Conservation (phyloP, 2,113 vertebrate species). For the Perca flavescens region DNA sequence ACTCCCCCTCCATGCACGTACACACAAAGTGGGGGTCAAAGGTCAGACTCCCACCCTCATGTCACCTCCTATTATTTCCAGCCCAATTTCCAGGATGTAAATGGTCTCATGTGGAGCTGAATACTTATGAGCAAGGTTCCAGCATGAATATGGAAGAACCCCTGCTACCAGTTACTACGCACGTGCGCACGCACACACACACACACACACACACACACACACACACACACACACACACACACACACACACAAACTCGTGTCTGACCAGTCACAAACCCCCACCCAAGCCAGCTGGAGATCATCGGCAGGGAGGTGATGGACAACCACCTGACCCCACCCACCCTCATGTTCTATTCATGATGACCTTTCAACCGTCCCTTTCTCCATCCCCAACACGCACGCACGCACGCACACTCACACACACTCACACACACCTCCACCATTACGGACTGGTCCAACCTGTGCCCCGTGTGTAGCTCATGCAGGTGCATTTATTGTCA, state of each 20-base stretch:
- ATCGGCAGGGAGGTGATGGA: slow-evolving; percentile 69
- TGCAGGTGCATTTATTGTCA: slow-evolving; percentile 37
- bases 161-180: neutral
- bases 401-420: neutral
- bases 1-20: slow-evolving; percentile 4
- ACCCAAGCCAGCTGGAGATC: slow-evolving; percentile 73
- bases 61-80: slow-evolving; percentile 62
- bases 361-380: slow-evolving; percentile 77
- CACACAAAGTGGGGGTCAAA: slow-evolving; percentile 52
- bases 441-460: slow-evolving; percentile 34
- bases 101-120: slow-evolving; percentile 59
- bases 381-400: neutral
- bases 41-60: slow-evolving; percentile 49
- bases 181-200: slow-evolving; percentile 13
- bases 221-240: slow-evolving; percentile 25
- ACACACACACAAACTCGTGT: slow-evolving; percentile 14
- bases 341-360: slow-evolving; percentile 88
- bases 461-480: slow-evolving; percentile 27
- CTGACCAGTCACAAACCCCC: slow-evolving; percentile 41
- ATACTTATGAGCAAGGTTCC: slow-evolving; percentile 57
- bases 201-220: slow-evolving; percentile 1
- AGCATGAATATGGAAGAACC: slow-evolving; percentile 72
- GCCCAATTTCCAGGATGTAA: slow-evolving; percentile 66
- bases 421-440: slow-evolving; percentile 1
- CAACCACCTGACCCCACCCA: slow-evolving; percentile 65